Base-by-base conservation (phyloP, 2,113 vertebrate genomes). In the Crotalus horridus region DNA sequence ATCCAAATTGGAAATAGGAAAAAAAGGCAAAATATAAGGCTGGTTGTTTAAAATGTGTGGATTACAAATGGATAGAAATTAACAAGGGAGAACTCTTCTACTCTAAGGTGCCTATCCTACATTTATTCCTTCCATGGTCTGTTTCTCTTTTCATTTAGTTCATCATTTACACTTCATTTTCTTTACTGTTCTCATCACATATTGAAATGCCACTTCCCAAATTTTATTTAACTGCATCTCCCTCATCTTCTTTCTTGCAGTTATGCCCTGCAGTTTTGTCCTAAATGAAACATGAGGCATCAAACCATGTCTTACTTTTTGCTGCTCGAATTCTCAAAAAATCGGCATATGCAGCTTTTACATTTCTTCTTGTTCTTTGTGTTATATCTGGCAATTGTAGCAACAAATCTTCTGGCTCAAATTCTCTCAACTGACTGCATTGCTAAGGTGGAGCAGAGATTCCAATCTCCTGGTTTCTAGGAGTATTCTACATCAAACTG, bases 241-340 rank as follows among this genome's bases (percentile, higher is more conserved):
- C 26, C 43, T 11, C 20, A 1, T 48, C 43, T 26, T 3, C 10
- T 51, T 86, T 3, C 46, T 86, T 86, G 5, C 74, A 85, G 13
- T 39, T 39, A 29, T 13, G 26, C n/a, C 33, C 10, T 39, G 74
- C 5, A 85, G 20, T 4, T 64, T 64, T n/a, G 26, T 64, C 61
- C 26, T 64, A n/a, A 64, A 64, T 13, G 29, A 64, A 29, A 33
- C 74, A 85, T 85, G 74, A 39, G 43, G 0, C 29, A 48, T 9
- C 8, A 87, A 51, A 87, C 85, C 10, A 51, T 91, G 7, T 23
- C 13, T 3, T 59, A 61, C 21, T 94, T 96, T 51, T 54, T 91
- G 7, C 91, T 96, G 1, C 12, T 95, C 74, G 93, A 93, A 24
- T 93, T 96, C 43, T 89, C 89, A 43, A 88, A 91, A 1, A 59